Evolutionary conservation across 2,113 vertebrate species (phyloP).

Genomic region (Etia nguti): DNA sequence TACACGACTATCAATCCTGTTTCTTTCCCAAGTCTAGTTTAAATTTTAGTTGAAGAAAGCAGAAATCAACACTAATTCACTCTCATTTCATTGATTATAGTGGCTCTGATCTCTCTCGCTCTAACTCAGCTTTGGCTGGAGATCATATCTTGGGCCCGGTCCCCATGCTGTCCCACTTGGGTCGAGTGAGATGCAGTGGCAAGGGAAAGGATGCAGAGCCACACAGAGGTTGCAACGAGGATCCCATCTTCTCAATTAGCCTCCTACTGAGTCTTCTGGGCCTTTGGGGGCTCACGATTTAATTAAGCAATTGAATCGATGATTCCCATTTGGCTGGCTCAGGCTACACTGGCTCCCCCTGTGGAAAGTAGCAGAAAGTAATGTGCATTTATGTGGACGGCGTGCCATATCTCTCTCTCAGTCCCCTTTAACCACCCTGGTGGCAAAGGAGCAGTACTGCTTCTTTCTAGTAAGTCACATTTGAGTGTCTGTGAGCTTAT

Average conservation of each 20-base stretch:
- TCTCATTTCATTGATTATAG: slow-evolving; percentile 48
- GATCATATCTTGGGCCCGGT: slow-evolving; percentile 23
- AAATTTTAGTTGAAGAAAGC: not conserved
- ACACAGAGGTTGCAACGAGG: not conserved
- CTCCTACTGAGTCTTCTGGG: not conserved
- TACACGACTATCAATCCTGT: not conserved
- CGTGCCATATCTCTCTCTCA: not conserved
- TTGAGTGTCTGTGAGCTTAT: slow-evolving; percentile 1
- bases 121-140: not conserved
- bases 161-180: not conserved
- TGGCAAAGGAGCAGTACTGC: not conserved
- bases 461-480: slow-evolving; percentile 14
- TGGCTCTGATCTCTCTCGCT: not conserved
- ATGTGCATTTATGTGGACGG: not conserved
- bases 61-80: slow-evolving; percentile 32
- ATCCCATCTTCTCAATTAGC: slow-evolving; percentile 49
- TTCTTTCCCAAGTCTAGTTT: not conserved
- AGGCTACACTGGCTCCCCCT: not conserved
- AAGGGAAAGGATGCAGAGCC: slow-evolving; percentile 34
- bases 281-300: slow-evolving; percentile 18
- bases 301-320: slow-evolving; percentile 59
- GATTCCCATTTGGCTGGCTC: slow-evolving; percentile 44
- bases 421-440: not conserved
- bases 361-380: not conserved
- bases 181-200: not conserved